Evolutionary conservation across 2,797 vertebrate species (phyloP).

Genomic region (Picus viridis): DNA sequence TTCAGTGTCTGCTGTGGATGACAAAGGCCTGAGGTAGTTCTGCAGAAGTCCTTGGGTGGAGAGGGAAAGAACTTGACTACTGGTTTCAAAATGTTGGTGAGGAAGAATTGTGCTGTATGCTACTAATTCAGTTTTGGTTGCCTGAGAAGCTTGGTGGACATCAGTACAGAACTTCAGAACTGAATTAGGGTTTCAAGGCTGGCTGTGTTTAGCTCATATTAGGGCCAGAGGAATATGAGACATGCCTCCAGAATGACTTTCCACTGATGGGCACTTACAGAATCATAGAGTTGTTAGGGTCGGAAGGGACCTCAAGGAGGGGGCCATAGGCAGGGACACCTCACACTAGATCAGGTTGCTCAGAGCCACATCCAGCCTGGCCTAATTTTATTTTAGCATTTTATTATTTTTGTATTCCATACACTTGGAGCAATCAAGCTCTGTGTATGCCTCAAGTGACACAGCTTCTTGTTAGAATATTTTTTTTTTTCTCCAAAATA

Average conservation of each 20-base stretch:
- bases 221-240: background rate
- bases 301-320: too few species aligned
- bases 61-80: background rate
- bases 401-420: background rate
- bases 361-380: too few species aligned
- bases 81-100: background rate
- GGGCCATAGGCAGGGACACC: too few species aligned
- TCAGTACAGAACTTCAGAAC: background rate
- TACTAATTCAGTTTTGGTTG: background rate
- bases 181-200: background rate
- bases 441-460: background rate
- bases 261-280: background rate
- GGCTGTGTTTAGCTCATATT: fast-evolving
- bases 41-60: background rate
- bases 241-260: background rate
- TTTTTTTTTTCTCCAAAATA: background rate
- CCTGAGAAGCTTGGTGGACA: background rate
- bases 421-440: background rate
- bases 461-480: background rate
- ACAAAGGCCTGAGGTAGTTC: background rate
- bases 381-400: background rate
- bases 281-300: too few species aligned
- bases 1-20: background rate
- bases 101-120: background rate
- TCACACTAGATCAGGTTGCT: too few species aligned